These are phyloP conservation scores for Meriones psammophilus DNA, from an alignment of 2,797 vertebrate genomes.

Conservation along the genomic window DNA sequence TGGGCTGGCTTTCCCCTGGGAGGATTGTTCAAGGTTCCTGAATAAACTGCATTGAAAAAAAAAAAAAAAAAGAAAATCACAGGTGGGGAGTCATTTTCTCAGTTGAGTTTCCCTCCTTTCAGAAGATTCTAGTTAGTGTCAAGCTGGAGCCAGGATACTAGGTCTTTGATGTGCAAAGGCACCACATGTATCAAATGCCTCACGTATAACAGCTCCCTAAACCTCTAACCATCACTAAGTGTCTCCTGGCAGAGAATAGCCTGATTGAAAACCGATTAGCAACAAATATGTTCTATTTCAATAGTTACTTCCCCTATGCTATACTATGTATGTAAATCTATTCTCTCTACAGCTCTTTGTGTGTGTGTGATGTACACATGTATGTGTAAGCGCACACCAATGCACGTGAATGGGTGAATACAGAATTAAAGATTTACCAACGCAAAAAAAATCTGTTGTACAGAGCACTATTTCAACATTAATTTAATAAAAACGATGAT, in stretches of 20 bases:
- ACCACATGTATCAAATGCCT: too few species aligned
- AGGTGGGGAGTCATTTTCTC: too few species aligned
- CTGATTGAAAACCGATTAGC: neutral
- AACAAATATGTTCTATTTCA: neutral
- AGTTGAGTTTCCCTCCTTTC: too few species aligned
- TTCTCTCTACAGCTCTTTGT: neutral
- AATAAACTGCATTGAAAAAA: too few species aligned
- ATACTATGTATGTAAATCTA: neutral
- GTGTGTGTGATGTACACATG: neutral
- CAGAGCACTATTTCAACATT: conserved; percentile 33
- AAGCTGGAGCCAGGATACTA: neutral
- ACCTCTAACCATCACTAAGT: too few species aligned
- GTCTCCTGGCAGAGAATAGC: too few species aligned
- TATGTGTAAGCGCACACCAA: neutral
- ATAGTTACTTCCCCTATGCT: neutral
- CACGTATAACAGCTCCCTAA: neutral
- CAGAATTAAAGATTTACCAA: neutral
- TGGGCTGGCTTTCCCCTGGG: too few species aligned
- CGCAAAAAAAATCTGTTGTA: neutral
- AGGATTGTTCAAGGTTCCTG: too few species aligned
- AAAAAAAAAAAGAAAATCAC: too few species aligned
- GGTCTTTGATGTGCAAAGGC: neutral
- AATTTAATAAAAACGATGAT: conserved; percentile 37
- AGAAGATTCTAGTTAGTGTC: too few species aligned
- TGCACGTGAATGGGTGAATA: neutral